Base-by-base conservation (phyloP, 2,888 invertebrate genomes). In the Hirtodrosophila cameraria region DNA sequence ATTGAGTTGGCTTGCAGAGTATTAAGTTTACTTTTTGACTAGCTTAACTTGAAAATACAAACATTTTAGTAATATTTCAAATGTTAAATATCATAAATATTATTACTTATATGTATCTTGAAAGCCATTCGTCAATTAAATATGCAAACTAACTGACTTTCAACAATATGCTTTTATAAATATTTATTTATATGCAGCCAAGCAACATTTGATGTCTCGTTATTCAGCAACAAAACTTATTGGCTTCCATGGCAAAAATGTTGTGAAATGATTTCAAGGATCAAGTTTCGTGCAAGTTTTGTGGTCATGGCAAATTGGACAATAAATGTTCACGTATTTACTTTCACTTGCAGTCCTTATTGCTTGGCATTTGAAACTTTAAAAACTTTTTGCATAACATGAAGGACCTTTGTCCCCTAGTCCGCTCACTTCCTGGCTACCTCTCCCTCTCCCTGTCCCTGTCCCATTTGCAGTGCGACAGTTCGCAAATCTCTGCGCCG, bases 401-500 rank as follows among this genome's bases (percentile, higher is more conserved):
- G 35, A 67, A 54, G 41, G 2, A 39, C 35, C 35, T 28, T 55
- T 49, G 36, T 28, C 13, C n/a, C n/a, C n/a, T 13, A 30, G 6
- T 36, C 18, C 9, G 8, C 16, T 4, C 16, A 6, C 6, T n/a
- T 2, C 12, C 8, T 2, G 4, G 11, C n/a, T n/a, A n/a, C 20
- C 1, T 27, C 15, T 3, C 4, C 2, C 28, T 12, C 28, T 8
- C 31, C 31, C 25, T 20, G 43, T 30, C 33, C 64, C 36, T 38
- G 31, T 41, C 39, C 41, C 57, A 63, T 59, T 54, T 57, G 27
- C 55, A 61, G 39, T 57, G 61, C 59, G 57, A 65, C 76, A 65
- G 61, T 62, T 65, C 52, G 52, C 65, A 71, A 77, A 77, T 63
- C 67, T 77, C 57, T 59, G 45, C 36, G 38, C 9, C 58, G 64